Evolutionary conservation across 2,113 vertebrate species (phyloP).

Genomic region (Callaeas wilsoni): DNA sequence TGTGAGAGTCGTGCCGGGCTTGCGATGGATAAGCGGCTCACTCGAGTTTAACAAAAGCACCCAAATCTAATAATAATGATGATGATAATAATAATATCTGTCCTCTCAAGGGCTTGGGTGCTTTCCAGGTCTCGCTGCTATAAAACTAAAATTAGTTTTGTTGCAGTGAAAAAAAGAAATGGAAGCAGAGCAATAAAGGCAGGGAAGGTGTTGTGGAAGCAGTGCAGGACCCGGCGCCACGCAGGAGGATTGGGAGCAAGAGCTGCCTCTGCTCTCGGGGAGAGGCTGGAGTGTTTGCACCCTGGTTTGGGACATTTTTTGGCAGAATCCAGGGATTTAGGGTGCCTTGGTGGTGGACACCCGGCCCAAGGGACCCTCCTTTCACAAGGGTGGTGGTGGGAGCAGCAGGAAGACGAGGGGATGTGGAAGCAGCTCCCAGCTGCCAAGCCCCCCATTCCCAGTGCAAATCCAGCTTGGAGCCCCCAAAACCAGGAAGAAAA

Average conservation of each 20-base stretch:
- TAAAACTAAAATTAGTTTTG: conserved; percentile 33
- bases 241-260: not conserved
- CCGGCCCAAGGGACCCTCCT: not conserved
- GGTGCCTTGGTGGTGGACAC: not conserved
- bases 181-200: not conserved
- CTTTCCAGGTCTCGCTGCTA: conserved; percentile 9
- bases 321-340: not conserved
- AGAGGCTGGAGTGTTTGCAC: rapidly evolving
- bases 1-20: rapidly evolving
- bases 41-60: not conserved
- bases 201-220: not conserved
- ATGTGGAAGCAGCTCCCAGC: not conserved
- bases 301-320: not conserved
- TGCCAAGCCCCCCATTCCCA: not conserved
- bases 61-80: conserved; percentile 14
- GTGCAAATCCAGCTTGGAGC: not conserved
- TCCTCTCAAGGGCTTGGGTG: conserved; percentile 25
- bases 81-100: not conserved
- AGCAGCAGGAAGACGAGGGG: not conserved
- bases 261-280: not conserved
- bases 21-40: rapidly evolving
- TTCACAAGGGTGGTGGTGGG: rapidly evolving
- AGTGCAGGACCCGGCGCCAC: rapidly evolving
- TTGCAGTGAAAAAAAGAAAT: not conserved
- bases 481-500: not conserved